phyloP scores from a whole-genome alignment of 1,140 invertebrate species.

The Drosophila bipectinata region DNA sequence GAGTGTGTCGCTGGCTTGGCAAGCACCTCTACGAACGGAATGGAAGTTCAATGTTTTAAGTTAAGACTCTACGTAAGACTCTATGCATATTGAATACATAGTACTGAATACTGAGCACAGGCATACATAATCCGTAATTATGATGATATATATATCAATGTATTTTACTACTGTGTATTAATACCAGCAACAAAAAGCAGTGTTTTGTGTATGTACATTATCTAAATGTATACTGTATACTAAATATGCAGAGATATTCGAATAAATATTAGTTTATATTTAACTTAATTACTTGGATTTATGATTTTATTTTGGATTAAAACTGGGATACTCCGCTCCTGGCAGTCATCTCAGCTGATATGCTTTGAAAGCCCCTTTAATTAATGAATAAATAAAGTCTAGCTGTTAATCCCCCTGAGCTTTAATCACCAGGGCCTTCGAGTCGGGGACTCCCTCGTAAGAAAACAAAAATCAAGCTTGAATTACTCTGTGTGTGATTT shows the following conservation, averaged over 20 bases:
- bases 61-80: constrained; percentile 60
- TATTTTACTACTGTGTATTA: constrained; percentile 55
- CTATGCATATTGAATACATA: constrained; percentile 59
- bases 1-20: constrained; percentile 23
- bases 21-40: constrained; percentile 30
- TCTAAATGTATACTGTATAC: constrained; percentile 70
- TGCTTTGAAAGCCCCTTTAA: neutral
- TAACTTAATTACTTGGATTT: neutral
- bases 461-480: constrained; percentile 25
- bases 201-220: constrained; percentile 74
- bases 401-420: neutral
- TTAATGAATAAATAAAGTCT: constrained; percentile 3
- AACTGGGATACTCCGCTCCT: too few species aligned
- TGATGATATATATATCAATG: constrained; percentile 50
- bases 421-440: neutral
- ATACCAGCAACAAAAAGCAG: constrained; percentile 36
- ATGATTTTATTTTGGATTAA: too few species aligned
- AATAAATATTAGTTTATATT: constrained; percentile 75
- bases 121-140: constrained; percentile 45
- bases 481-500: constrained; percentile 24
- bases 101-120: constrained; percentile 43
- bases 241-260: constrained; percentile 76
- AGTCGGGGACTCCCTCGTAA: neutral
- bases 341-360: too few species aligned
- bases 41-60: constrained; percentile 56